These are phyloP conservation scores for Turdus rufiventris DNA, from an alignment of 2,113 vertebrate species.

Conservation along the genomic window DNA sequence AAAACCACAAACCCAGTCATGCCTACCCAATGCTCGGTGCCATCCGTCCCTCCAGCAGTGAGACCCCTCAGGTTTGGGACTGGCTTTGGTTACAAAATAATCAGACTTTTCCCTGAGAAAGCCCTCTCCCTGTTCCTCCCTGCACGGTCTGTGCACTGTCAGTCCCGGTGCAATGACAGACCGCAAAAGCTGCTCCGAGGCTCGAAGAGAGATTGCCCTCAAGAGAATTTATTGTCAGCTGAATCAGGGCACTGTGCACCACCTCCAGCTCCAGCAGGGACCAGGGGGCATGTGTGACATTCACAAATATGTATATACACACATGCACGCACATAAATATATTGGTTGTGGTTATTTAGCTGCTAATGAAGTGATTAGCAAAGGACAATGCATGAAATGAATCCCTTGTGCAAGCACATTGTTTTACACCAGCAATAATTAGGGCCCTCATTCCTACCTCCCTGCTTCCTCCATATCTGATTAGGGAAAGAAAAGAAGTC, in stretches of 20 bases:
- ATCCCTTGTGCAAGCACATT: not conserved
- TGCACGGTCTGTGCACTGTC: not conserved
- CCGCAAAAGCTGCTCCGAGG: not conserved
- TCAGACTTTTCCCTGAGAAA: not conserved
- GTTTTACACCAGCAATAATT: not conserved
- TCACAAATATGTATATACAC: not conserved
- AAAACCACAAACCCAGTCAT: rapidly evolving
- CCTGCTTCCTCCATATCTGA: not conserved
- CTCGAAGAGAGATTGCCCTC: not conserved
- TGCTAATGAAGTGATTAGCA: not conserved
- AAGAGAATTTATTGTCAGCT: not conserved
- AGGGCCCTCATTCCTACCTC: not conserved
- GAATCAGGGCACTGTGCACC: not conserved
- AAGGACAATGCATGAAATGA: not conserved
- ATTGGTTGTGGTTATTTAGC: not conserved
- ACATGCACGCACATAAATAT: not conserved
- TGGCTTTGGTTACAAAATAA: not conserved
- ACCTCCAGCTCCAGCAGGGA: not conserved
- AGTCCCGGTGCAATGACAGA: not conserved
- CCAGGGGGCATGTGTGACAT: not conserved
- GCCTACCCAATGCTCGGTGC: rapidly evolving
- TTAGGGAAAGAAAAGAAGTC: not conserved
- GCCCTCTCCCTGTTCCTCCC: not conserved
- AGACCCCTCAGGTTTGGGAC: not conserved
- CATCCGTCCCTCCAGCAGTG: rapidly evolving